phyloP scores from a whole-genome alignment of 2,888 invertebrate species.

The Globia sparganii region DNA sequence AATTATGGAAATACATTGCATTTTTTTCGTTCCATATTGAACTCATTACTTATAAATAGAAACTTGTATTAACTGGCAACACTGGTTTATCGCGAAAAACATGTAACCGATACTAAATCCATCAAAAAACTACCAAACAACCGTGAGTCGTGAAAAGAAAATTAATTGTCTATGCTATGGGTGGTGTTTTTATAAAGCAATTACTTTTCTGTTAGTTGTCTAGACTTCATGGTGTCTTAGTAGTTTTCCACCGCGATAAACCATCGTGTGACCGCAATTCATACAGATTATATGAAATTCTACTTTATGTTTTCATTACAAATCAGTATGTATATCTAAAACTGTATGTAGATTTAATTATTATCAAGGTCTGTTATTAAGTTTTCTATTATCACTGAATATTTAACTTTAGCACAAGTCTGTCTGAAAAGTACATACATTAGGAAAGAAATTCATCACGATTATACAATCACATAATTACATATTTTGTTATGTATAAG shows the following conservation, averaged over 20 bases:
- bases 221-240: background rate
- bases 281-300: slow-evolving; percentile 22
- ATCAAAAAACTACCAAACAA: background rate
- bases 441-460: slow-evolving; percentile 61
- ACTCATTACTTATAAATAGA: slow-evolving; percentile 35
- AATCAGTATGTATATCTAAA: slow-evolving; percentile 31
- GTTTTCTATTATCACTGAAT: slow-evolving; percentile 43
- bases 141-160: slow-evolving; percentile 6
- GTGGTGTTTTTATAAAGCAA: background rate
- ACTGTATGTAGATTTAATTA: slow-evolving; percentile 21
- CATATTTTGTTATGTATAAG: slow-evolving; percentile 55
- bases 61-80: slow-evolving; percentile 48
- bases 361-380: slow-evolving; percentile 26
- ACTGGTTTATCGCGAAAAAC: slow-evolving; percentile 28
- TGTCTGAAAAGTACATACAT: slow-evolving; percentile 53
- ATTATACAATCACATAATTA: slow-evolving; percentile 63
- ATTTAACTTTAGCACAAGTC: slow-evolving; percentile 41
- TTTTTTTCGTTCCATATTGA: slow-evolving; percentile 37
- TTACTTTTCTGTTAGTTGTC: background rate
- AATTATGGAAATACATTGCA: slow-evolving; percentile 49
- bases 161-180: too few species aligned
- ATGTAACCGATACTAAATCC: background rate
- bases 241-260: slow-evolving; percentile 10
- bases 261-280: slow-evolving; percentile 5
- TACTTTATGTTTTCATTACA: slow-evolving; percentile 9